Base-by-base conservation (phyloP, 2,113 vertebrate genomes). In the Peromyscus leucopus region DNA sequence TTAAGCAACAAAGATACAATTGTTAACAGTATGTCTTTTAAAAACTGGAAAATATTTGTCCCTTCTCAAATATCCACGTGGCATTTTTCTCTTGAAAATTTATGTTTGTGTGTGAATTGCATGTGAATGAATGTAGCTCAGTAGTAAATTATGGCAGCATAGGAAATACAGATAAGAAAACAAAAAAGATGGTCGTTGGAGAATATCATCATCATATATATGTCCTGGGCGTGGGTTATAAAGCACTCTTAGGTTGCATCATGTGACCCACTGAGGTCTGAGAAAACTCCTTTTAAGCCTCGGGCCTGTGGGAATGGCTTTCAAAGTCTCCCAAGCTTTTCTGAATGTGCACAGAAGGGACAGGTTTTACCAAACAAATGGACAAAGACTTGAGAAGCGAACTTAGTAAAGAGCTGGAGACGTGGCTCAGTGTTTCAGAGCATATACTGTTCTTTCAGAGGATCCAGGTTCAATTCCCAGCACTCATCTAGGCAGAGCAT, bases 1-100 rank as follows among this genome's bases (percentile, higher is more conserved):
- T 82, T 89, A 67, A 91, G 11, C 78, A 48, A 75, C 9, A 87
- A 91, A 90, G 39, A 57, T 59, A 67, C 59, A 33, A 78, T 79
- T 89, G 95, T 90, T 96, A 33, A n/a, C 33, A 92, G 6, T 82
- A 15, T 71, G 24, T 75, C 33, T 78, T 90, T 61, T 89, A 84
- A 92, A 91, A 79, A 88, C 79, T 90, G 76, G 59, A 72, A 95
- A 96, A 90, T 91, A 63, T 1, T 75, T 3, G 61, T 65, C 31
- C 28, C n/a, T n/a, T 24, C 33, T 13, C 5, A 84, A 7, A 79
- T 72, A 2, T 94, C 26, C 95, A 78, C 16, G 19, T 87, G 31
- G 11, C 21, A 61, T 36, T 95, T 92, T 88, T 90, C 28, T 90
- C 78, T 95, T 48, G 48, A 69, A 85, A 83, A 82, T 78, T 42